Conservation (phyloP, 2,113 vertebrate species). For the Sylvietta virens region DNA sequence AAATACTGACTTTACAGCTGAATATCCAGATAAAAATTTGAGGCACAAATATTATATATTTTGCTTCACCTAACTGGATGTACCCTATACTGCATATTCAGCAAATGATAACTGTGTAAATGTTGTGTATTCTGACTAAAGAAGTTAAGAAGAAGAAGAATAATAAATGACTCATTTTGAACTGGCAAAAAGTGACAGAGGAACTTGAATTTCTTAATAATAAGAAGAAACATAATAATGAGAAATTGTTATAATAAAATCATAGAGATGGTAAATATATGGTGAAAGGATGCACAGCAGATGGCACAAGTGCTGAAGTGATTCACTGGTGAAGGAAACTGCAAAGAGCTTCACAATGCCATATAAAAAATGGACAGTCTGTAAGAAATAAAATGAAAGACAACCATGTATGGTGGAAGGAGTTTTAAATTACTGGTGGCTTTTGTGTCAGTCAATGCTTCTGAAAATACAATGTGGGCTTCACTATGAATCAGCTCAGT, state of each 20-base stretch:
- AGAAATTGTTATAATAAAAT: neutral
- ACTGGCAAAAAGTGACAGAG: neutral
- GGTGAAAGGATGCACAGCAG: neutral
- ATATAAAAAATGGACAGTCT: neutral
- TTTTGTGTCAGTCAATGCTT: neutral
- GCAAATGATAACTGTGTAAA: neutral
- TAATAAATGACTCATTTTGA: rapidly evolving
- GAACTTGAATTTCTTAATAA: neutral
- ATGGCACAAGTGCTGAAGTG: neutral
- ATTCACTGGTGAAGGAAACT: neutral
- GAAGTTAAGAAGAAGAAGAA: neutral
- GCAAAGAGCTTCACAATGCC: neutral
- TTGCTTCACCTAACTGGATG: neutral
- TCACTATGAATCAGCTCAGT: neutral
- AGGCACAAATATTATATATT: neutral
- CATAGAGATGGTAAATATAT: neutral
- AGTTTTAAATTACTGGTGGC: neutral
- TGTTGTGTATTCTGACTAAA: neutral
- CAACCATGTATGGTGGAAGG: neutral
- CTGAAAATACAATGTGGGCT: neutral
- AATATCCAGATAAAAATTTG: neutral
- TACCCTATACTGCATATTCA: neutral
- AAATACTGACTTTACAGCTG: neutral
- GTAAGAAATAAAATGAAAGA: neutral
- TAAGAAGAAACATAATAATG: neutral